Conservation (phyloP, 1,140 invertebrate species). For the Zaprionus capensis region DNA sequence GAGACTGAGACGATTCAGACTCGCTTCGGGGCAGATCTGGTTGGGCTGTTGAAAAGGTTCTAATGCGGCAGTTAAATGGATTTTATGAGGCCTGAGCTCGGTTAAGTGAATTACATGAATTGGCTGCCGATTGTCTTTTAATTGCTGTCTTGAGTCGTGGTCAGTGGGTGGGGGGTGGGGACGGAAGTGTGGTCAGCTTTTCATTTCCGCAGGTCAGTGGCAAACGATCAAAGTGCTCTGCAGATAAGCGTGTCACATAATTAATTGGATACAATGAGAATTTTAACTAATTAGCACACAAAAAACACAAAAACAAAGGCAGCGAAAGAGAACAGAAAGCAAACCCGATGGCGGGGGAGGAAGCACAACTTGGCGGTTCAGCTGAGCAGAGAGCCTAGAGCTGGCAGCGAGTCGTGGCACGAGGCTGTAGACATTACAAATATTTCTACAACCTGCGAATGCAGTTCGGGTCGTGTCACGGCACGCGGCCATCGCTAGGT, state of each 20-base stretch:
- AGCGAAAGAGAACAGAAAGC: slow-evolving; percentile 35
- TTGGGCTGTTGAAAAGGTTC: slow-evolving; percentile 56
- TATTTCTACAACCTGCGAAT: background rate
- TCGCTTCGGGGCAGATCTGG: slow-evolving; percentile 16
- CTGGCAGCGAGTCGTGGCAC: background rate
- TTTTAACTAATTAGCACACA: slow-evolving; percentile 77
- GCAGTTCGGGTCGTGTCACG: slow-evolving; percentile 1
- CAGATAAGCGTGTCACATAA: slow-evolving; percentile 81
- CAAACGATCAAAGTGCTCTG: slow-evolving; percentile 40
- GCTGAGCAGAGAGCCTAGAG: slow-evolving; percentile 8
- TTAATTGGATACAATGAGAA: slow-evolving; percentile 75
- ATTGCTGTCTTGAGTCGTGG: slow-evolving; percentile 55
- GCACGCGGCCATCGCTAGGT: slow-evolving; percentile 1
- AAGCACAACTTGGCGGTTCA: slow-evolving; percentile 34
- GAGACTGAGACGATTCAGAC: slow-evolving; percentile 5
- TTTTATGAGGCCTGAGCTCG: slow-evolving; percentile 67
- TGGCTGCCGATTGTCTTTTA: slow-evolving; percentile 78
- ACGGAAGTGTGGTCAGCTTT: slow-evolving; percentile 57
- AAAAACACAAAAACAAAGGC: slow-evolving; percentile 36
- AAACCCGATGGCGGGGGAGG: slow-evolving; percentile 33
- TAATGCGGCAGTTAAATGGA: slow-evolving; percentile 70
- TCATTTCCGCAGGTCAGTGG: slow-evolving; percentile 59
- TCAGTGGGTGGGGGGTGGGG: slow-evolving; percentile 11
- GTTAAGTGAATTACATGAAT: slow-evolving; percentile 78
- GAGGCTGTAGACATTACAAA: background rate